Percentiles rank a stretch among this genome's conserved stretches.
phyloP scores from a whole-genome alignment of 2,797 vertebrate genomes.

The Acanthurus tractus region DNA sequence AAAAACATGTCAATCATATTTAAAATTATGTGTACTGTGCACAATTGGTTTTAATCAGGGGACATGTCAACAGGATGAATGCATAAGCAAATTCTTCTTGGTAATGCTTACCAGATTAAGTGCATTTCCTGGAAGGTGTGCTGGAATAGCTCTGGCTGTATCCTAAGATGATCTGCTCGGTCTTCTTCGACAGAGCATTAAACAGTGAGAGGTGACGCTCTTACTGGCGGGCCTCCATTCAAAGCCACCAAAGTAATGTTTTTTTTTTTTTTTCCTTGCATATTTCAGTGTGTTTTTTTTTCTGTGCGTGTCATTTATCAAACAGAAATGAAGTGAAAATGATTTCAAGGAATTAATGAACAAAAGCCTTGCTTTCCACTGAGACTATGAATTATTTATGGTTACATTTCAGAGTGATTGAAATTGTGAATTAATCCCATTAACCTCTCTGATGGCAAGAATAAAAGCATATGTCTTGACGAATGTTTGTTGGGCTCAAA shows the following conservation, averaged over 20 bases:
- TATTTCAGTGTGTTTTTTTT: conserved; percentile 50
- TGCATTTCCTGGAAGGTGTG: conserved; percentile 71
- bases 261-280: conserved; percentile 35
- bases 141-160: conserved; percentile 59
- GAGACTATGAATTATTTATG: conserved; percentile 79
- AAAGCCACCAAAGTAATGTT: conserved; percentile 28
- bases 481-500: conserved; percentile 80
- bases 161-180: conserved; percentile 64
- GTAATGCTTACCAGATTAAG: conserved; percentile 72
- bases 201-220: conserved; percentile 60
- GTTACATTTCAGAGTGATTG: conserved; percentile 74
- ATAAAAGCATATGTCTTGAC: conserved; percentile 81
- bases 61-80: conserved; percentile 29
- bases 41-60: neutral
- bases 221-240: conserved; percentile 21
- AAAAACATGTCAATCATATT: neutral
- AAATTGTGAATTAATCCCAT: conserved; percentile 82
- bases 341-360: conserved; percentile 72
- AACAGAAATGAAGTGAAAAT: conserved; percentile 57
- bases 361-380: conserved; percentile 57
- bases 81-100: conserved; percentile 51
- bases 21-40: neutral
- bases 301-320: conserved; percentile 45
- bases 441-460: conserved; percentile 79
- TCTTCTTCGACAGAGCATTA: conserved; percentile 58